Evolutionary conservation across 2,888 invertebrate species (phyloP).

Genomic region (Acanthoscelides obtectus): DNA sequence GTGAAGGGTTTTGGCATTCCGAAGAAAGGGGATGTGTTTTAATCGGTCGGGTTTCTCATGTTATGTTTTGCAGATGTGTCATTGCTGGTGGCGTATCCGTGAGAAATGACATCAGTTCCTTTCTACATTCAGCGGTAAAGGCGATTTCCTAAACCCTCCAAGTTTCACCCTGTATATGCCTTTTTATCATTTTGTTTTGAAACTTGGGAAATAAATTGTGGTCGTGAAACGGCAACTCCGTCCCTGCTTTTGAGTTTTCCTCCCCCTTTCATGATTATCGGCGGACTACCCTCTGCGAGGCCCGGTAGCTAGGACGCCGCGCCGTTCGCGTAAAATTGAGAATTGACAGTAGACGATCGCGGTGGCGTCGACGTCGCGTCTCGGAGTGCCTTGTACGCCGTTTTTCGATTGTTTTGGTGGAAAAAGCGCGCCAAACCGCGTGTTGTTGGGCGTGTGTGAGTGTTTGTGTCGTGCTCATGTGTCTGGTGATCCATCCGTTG

Average conservation of each 20-base stretch:
- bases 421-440: not conserved
- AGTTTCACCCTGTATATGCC: no score
- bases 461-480: not conserved
- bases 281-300: not conserved
- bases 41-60: no score
- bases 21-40: no score
- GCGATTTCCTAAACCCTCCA: no score
- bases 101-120: no score
- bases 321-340: not conserved
- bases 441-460: not conserved
- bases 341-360: not conserved
- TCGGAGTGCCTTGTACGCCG: not conserved
- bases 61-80: no score
- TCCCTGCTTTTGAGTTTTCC: not conserved
- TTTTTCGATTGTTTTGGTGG: not conserved
- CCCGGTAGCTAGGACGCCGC: not conserved
- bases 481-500: not conserved
- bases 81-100: no score
- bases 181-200: no score
- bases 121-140: no score
- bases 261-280: not conserved
- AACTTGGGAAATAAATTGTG: no score
- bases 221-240: not conserved
- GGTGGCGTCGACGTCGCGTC: not conserved
- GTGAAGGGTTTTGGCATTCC: no score